Conservation (phyloP, 2,797 vertebrate species). For the Clarias platycephalus region DNA sequence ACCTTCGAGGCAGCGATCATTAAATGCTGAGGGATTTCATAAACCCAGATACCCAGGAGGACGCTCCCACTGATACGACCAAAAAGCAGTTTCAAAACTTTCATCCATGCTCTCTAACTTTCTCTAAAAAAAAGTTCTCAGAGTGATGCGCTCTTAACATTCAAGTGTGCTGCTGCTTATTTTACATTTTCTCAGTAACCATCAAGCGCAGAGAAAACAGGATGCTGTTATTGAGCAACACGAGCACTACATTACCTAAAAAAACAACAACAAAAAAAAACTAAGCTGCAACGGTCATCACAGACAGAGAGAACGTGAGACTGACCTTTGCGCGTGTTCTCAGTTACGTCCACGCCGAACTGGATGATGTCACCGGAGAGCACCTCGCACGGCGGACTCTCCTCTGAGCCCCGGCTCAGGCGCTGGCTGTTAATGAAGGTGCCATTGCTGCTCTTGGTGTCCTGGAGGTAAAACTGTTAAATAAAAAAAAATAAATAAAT, state of each 20-base stretch:
- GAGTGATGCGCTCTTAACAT: background rate
- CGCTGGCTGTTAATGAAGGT: conserved; percentile 99
- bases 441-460: conserved; percentile 99
- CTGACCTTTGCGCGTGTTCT: conserved; percentile 98
- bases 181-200: background rate
- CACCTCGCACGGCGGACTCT: conserved; percentile 97
- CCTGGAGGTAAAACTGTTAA: conserved; percentile 95
- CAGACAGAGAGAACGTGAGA: conserved; percentile 23
- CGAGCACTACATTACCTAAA: background rate
- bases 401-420: conserved; percentile 96
- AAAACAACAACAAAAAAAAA: background rate
- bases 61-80: conserved; percentile 2
- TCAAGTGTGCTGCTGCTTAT: background rate
- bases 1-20: conserved; percentile 35
- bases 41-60: conserved; percentile 22
- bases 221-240: background rate
- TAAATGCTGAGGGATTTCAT: conserved; percentile 38
- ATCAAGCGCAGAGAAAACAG: background rate
- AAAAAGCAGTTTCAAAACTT: background rate
- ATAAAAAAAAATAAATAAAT: background rate
- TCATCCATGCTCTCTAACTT: background rate
- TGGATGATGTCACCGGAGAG: conserved; percentile 98
- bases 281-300: background rate
- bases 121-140: background rate
- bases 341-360: conserved; percentile 97